Percentiles rank a stretch among this genome's conserved stretches.
Evolutionary conservation across 64 coral and sea anemone genomes (phyloP).

Genomic region (Orbicella faveolata): DNA sequence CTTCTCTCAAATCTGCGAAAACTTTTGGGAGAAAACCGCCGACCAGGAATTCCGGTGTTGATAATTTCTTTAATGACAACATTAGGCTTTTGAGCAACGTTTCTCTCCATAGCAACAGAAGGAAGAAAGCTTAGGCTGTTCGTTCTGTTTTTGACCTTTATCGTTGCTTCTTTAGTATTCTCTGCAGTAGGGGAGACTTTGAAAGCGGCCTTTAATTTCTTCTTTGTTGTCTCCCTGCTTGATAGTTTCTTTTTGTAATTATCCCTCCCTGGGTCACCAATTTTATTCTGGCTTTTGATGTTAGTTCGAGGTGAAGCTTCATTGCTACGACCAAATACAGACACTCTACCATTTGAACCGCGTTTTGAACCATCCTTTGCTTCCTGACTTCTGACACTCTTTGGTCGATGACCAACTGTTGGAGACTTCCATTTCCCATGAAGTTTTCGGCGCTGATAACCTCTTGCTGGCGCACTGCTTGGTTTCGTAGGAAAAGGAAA

Average conservation of each 20-base stretch:
- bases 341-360: background rate
- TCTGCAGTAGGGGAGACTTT: background rate
- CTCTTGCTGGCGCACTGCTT: slow-evolving; percentile 17
- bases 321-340: background rate
- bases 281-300: background rate
- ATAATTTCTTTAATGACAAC: slow-evolving; percentile 86
- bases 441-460: background rate
- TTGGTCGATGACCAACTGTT: background rate
- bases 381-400: background rate
- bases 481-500: slow-evolving; percentile 5
- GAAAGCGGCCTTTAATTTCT: background rate
- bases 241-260: background rate
- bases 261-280: background rate
- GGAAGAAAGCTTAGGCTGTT: background rate
- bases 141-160: background rate
- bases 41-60: slow-evolving; percentile 78
- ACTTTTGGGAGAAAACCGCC: slow-evolving; percentile 38
- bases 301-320: background rate
- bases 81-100: slow-evolving; percentile 52
- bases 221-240: background rate
- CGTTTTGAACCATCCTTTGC: background rate
- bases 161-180: background rate
- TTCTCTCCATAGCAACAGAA: slow-evolving; percentile 43
- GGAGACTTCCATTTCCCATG: background rate
- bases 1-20: slow-evolving; percentile 76